Evolutionary conservation across 1,140 invertebrate genomes (phyloP), one percentile per base, ranked within the genome.

Genomic region (Euura saliciscinereae): DNA sequence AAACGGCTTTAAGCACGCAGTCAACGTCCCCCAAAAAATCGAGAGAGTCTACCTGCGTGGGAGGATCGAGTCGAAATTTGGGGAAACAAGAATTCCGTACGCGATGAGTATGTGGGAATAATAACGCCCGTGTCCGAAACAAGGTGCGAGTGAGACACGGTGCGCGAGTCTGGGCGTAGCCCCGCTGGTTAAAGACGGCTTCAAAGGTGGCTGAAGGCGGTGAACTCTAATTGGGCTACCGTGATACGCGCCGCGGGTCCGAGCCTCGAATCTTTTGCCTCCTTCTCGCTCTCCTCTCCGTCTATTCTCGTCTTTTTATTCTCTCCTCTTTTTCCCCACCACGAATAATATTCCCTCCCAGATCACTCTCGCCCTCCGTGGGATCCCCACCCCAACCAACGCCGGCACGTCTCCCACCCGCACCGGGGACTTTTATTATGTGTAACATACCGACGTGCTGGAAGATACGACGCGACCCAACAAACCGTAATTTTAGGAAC

Each of bases 81-180:
- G 28, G 28, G 28, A 28, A 28, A 28, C 28, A 28, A 28, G 28
- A 28, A 28, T 28, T 28, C 28, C 28, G 28, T 28, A 28, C 28
- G 28, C 28, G 28, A 28, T 0, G 28, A 28, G 28, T 28, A 28
- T 28, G 28, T 28, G 28, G 28, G 28, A 28, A 28, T 28, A 28
- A 28, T 28, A 28, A 59, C 13, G 13, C 51, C 13, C 83, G 83
- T 83, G 82, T 82, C 80, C 76, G 82, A 85, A 85, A 59, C 28
- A 59, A 59, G 51, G 51, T 59, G 51, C 83, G 82, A 83, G 79
- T 83, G 85, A 85, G 28, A 28, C 28, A 28, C 28, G 28, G 28
- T 84, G 84, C 85, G 82, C 80, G 79, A 85, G 81, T 72, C 78
- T 78, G 82, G 83, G 84, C 84, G 84, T 86, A 85, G 76, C 79